Evolutionary conservation across 2,797 vertebrate genomes (phyloP), one percentile per base, ranked within the genome.

Genomic region (Chaetodon trifasciatus): DNA sequence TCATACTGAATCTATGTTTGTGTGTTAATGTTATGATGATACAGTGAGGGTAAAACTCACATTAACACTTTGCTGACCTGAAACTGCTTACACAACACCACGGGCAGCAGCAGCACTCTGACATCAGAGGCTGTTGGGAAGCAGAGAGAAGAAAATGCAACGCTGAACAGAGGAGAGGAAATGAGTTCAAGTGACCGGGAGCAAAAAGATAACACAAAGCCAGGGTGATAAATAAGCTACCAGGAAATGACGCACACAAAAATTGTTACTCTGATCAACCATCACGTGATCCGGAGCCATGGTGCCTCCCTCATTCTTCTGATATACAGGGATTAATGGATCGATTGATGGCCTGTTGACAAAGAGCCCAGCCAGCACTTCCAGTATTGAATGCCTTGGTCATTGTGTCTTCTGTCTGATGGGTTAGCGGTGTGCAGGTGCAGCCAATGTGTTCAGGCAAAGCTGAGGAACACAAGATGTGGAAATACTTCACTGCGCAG

Each of bases 301-400:
- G 46, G 21, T 11, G 39, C 17, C 19, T 19, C 32, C 39, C 23
- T 40, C 32, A 35, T 50, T 61, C 35, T n/a, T 74, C 50, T 2
- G 5, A 71, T 68, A 66, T 47, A 50, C 15, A 28, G 42, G 57
- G 50, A 60, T 68, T 70, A 57, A 74, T 68, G 21, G 67, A 85
- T 89, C 42, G 2, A 74, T 87, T 65, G 74, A 85, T 71, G 62
- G 73, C 61, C 67, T 67, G 44, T 52, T 85, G 83, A 80, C 64
- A 68, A 56, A 74, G 47, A 76, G 70, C 68, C 62, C 12, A 28
- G 63, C 35, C 21, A 35, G 79, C 73, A 49, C 64, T 81, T 87
- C 64, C 23, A 52, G 47, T 77, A 81, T 75, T 79, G 55, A 82
- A 64, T 53, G 52, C 60, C 37, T 76, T 61, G 50, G 23, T 81